These are phyloP conservation scores for Amiota minor DNA, from an alignment of 2,888 invertebrate genomes.

Conservation along the genomic window DNA sequence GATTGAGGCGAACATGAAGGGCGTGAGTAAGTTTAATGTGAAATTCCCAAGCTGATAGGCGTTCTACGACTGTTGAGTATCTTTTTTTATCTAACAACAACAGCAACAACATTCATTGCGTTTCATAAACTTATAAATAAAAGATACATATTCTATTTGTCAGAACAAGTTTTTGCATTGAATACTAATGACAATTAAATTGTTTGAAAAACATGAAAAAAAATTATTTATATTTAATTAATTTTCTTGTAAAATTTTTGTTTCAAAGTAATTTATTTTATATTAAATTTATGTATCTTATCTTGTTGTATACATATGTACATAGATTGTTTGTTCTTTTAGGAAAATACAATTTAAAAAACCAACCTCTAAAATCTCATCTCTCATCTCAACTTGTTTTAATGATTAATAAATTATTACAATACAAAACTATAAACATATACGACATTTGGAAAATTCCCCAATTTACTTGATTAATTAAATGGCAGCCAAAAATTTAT, in stretches of 20 bases:
- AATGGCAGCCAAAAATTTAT: no score
- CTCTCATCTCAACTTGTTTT: no score
- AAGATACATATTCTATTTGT: conserved; percentile 12
- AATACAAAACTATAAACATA: no score
- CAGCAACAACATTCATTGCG: not conserved
- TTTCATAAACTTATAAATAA: conserved; percentile 10
- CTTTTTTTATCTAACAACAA: not conserved
- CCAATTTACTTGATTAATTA: no score
- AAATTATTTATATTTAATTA: not conserved
- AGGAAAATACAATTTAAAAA: no score
- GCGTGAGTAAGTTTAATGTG: not conserved
- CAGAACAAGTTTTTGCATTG: conserved; percentile 6
- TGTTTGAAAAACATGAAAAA: not conserved
- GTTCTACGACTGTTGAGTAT: not conserved
- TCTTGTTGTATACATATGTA: no score
- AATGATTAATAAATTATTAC: no score
- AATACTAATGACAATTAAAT: conserved; percentile 24
- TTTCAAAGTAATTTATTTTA: not conserved
- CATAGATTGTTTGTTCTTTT: no score
- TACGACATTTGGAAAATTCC: no score
- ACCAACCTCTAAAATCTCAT: no score
- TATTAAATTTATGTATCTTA: no score
- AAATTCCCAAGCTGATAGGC: not conserved
- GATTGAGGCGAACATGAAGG: not conserved
- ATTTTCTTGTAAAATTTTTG: conserved; percentile 8